phyloP scores from a whole-genome alignment of 2,888 invertebrate genomes.

The Agonopterix alstromeriana region DNA sequence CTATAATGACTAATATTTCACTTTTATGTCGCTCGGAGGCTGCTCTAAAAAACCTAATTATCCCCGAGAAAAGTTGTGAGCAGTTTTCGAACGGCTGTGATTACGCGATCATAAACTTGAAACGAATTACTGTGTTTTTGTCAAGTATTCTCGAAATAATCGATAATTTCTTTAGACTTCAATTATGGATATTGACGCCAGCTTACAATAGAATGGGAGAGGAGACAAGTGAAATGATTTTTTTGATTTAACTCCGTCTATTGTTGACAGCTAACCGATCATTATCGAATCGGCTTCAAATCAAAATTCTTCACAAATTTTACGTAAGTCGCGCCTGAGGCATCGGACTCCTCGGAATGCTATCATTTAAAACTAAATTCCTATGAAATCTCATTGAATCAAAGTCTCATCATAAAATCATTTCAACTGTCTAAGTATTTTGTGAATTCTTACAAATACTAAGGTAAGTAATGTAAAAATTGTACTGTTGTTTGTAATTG shows the following conservation, averaged over 20 bases:
- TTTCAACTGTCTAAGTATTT: no score
- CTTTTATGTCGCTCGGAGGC: conserved; percentile 38
- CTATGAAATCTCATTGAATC: no score
- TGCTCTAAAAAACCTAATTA: conserved; percentile 41
- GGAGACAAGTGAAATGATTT: conserved; percentile 26
- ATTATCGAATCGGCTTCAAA: conserved; percentile 14
- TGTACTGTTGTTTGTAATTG: no score
- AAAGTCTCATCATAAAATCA: no score
- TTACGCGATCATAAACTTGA: conserved; percentile 45
- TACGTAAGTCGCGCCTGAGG: conserved; percentile 12
- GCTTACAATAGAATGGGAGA: conserved; percentile 32
- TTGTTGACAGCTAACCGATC: conserved; percentile 22
- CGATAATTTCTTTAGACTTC: conserved; percentile 26
- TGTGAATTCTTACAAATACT: no score
- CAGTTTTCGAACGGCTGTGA: conserved; percentile 26
- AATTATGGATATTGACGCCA: conserved; percentile 32
- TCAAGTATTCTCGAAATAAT: conserved; percentile 34
- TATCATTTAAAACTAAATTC: no score
- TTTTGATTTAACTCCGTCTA: conserved; percentile 30
- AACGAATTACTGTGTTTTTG: conserved; percentile 38
- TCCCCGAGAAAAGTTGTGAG: conserved; percentile 18
- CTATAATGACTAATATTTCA: conserved; percentile 44
- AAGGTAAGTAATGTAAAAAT: no score
- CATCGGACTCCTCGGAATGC: background rate
- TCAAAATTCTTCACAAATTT: conserved; percentile 17